Base-by-base conservation (phyloP, 2,888 invertebrate genomes). In the Acronicta psi region DNA sequence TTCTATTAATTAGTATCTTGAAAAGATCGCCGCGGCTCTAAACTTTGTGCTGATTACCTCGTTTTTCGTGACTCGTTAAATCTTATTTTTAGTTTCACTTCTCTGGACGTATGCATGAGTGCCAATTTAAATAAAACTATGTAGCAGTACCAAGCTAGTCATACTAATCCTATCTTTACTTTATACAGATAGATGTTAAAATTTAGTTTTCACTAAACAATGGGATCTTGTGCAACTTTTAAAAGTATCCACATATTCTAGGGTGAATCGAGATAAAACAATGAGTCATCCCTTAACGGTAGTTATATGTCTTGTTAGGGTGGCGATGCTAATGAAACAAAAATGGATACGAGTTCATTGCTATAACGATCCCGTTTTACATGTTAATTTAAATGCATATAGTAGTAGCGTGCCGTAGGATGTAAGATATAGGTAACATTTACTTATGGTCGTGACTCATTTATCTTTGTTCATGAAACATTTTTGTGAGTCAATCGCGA, bases 311-410 rank as follows among this genome's bases (percentile, higher is more conserved):
- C 51, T 59, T 18, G 46, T 61, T 61, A 63, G 52, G 41, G 38
- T 46, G 45, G 43, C 53, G 29, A 52, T 52, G 61, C 55, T 64
- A 74, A 72, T 72, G 61, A 55, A 53, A 56, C 53, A 59, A 58
- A 65, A 57, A 69, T 71, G 60, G 38, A 5, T 20, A 53, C 14
- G 25, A 69, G 50, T 66, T 63, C 41, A 41, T 69, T 65, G 45
- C 56, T 51, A 56, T 41, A 58, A 50, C 5, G 29, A 37, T 37
- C 31, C 16, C 31, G 51, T 18, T 50, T 47, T 38, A 55, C 41
- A 50, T 56, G 55, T 59, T 29, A 36, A 23, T 31, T 25, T 41
- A 41, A 52, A 51, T 47, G 57, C 34, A 36, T 42, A 17, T 42
- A 65, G 50, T n/a, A n/a, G n/a, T n/a, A n/a, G n/a, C n/a, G n/a